Evolutionary conservation across 2,888 invertebrate genomes (phyloP).

Genomic region (Cryptus armator): DNA sequence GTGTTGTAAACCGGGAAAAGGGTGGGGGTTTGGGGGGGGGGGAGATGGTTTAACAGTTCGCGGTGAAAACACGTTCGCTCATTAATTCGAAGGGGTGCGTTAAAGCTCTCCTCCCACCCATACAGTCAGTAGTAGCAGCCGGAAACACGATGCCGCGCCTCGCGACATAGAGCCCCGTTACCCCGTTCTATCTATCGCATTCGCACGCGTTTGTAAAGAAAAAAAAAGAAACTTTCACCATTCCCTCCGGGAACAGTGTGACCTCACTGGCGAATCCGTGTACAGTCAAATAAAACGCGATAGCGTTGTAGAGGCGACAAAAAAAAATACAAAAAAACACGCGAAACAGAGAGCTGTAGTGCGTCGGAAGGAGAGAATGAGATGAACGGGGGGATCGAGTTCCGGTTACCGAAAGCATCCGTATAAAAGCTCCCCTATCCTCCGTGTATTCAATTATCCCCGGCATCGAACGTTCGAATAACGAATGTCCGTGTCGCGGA

Average conservation of each 20-base stretch:
- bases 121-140: constrained; percentile 75
- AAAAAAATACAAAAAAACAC: neutral
- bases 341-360: constrained; percentile 7
- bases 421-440: constrained; percentile 72
- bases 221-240: constrained; percentile 20
- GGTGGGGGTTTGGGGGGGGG: neutral
- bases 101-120: constrained; percentile 72
- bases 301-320: constrained; percentile 11
- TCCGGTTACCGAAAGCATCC: constrained; percentile 59
- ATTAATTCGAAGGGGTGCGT: constrained; percentile 78
- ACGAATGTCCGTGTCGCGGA: constrained; percentile 79
- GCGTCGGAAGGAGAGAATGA: neutral
- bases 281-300: constrained; percentile 45
- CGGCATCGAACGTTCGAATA: constrained; percentile 79
- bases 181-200: constrained; percentile 7
- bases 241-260: constrained; percentile 30
- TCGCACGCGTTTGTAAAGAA: constrained; percentile 25
- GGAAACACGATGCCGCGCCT: constrained; percentile 65
- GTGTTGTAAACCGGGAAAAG: neutral
- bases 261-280: constrained; percentile 32
- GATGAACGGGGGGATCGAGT: constrained; percentile 30
- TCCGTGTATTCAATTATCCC: constrained; percentile 80
- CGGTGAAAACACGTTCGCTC: constrained; percentile 80
- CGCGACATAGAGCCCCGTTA: constrained; percentile 28
- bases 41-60: constrained; percentile 64